Percentiles rank a stretch among this genome's conserved stretches.
Evolutionary conservation across 1,140 invertebrate genomes (phyloP).

Genomic region (Drosophila eugracilis): DNA sequence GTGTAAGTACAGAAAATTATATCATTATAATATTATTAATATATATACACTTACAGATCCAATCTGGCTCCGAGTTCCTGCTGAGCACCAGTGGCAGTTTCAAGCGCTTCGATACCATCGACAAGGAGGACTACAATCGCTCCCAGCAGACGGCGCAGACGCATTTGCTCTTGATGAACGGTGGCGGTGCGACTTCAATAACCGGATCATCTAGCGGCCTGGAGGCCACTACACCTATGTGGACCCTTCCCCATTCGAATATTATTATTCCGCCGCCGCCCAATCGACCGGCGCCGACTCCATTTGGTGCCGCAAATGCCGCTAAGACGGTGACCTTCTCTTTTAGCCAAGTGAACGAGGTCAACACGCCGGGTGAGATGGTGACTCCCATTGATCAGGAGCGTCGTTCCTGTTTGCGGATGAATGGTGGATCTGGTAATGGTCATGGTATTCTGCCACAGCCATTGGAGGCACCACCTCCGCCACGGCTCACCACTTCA

Average conservation of each 20-base stretch:
- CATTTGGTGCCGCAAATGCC: constrained; percentile 28
- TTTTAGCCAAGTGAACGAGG: constrained; percentile 64
- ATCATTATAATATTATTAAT: too few species aligned
- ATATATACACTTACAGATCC: constrained; percentile 86
- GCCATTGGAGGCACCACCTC: constrained; percentile 80
- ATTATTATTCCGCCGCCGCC: constrained; percentile 85
- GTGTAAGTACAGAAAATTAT: constrained; percentile 79
- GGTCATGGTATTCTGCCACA: constrained; percentile 47
- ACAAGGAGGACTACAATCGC: constrained; percentile 80
- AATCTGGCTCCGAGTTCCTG: constrained; percentile 89
- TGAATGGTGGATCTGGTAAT: neutral
- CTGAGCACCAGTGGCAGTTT: constrained; percentile 88
- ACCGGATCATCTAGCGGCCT: neutral
- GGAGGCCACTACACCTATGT: constrained; percentile 80
- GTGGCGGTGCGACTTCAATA: neutral
- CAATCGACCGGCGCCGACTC: constrained; percentile 78
- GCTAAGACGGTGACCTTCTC: constrained; percentile 76
- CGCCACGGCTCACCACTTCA: constrained; percentile 81
- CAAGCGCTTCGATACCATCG: constrained; percentile 89
- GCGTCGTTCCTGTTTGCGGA: constrained; percentile 39
- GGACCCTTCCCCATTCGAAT: constrained; percentile 75
- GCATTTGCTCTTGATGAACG: constrained; percentile 27
- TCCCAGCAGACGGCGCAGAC: constrained; percentile 30
- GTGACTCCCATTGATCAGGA: constrained; percentile 16
- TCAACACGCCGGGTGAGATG: neutral